These are phyloP conservation scores for Corythornis leucogaster DNA, from an alignment of 2,797 vertebrate genomes.

Conservation along the genomic window DNA sequence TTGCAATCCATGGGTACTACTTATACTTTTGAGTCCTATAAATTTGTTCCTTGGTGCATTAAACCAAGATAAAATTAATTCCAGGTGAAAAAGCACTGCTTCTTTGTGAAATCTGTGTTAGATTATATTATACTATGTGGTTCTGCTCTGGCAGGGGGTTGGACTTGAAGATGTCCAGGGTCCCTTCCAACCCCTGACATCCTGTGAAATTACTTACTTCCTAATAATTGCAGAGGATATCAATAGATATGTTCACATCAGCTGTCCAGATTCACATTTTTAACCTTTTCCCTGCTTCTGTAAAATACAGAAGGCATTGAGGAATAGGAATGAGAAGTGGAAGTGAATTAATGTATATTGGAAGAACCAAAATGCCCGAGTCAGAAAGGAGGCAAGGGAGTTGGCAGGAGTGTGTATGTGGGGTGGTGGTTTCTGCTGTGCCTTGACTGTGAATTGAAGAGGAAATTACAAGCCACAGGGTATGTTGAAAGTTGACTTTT, in stretches of 20 bases:
- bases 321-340: not conserved
- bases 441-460: not conserved
- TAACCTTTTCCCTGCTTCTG: not conserved
- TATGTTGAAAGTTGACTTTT: not conserved
- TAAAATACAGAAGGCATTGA: not conserved
- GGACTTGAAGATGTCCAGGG: no score
- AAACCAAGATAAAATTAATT: not conserved
- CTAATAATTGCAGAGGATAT: not conserved
- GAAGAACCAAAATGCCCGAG: not conserved
- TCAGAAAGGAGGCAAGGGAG: not conserved
- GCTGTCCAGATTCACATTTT: not conserved
- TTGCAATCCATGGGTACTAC: accelerated
- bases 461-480: not conserved
- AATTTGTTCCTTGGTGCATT: not conserved
- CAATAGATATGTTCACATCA: not conserved
- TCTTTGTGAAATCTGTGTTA: not conserved
- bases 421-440: not conserved
- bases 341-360: not conserved
- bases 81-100: not conserved
- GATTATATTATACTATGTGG: no score
- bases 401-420: not conserved
- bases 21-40: not conserved
- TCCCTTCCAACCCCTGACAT: no score
- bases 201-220: not conserved
- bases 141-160: no score